Conservation (phyloP, 2,797 vertebrate species). For the Bradypodion pumilum region DNA sequence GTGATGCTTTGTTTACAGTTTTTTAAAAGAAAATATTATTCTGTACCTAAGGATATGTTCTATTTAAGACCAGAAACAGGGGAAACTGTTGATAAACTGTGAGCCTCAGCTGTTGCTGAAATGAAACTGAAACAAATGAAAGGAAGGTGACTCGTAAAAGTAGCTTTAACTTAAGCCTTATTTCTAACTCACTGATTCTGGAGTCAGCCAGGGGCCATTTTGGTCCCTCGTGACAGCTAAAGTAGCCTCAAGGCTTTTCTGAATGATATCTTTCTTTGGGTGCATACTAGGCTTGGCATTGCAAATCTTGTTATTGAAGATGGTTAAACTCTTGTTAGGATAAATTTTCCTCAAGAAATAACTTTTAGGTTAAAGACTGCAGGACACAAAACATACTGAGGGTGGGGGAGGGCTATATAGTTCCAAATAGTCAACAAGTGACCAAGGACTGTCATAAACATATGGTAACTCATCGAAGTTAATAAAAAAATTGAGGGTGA, state of each 20-base stretch:
- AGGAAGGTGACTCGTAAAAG: neutral
- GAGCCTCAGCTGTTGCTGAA: neutral
- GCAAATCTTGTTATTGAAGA: neutral
- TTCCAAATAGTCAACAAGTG: neutral
- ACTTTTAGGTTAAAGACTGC: neutral
- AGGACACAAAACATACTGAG: neutral
- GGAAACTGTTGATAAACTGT: neutral
- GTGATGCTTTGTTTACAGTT: neutral
- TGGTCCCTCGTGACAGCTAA: neutral
- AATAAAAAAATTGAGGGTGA: neutral
- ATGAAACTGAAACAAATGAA: neutral
- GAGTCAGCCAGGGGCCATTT: neutral
- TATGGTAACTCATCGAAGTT: neutral
- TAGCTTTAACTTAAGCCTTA: neutral
- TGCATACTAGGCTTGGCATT: neutral
- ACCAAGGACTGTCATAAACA: neutral
- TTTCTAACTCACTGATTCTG: slow-evolving; percentile 7
- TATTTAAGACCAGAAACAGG: neutral
- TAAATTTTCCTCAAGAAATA: neutral
- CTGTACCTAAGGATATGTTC: neutral
- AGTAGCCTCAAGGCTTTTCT: neutral
- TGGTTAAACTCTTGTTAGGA: neutral
- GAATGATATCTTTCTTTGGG: neutral
- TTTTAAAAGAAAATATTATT: neutral
- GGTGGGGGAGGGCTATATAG: neutral